Percentiles rank a stretch among this genome's conserved stretches.
These are phyloP conservation scores for Muscicapa adusta DNA, from an alignment of 2,113 vertebrate genomes.

Conservation along the genomic window DNA sequence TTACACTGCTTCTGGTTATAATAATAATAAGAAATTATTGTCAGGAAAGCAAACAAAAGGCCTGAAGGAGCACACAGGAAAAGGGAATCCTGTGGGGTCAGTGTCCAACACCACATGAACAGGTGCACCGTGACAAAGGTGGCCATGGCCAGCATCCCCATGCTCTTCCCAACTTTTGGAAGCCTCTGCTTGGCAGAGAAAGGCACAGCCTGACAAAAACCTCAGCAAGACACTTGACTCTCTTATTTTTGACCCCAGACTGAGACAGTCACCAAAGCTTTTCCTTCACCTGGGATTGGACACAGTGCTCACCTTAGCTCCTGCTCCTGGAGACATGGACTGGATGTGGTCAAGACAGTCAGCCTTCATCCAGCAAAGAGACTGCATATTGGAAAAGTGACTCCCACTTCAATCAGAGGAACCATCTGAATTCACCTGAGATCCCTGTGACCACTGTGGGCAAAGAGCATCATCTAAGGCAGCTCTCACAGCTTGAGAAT, in stretches of 20 bases:
- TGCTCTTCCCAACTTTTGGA: not conserved
- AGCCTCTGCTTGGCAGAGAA: not conserved
- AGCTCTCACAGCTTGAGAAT: not conserved
- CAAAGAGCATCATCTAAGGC: not conserved
- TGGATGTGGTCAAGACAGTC: not conserved
- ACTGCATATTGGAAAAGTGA: not conserved
- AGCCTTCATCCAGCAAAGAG: not conserved
- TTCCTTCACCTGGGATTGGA: not conserved
- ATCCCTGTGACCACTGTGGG: not conserved
- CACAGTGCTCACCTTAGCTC: not conserved
- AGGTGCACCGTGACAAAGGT: not conserved
- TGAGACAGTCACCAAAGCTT: not conserved
- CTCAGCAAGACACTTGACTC: not conserved
- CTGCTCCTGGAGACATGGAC: not conserved
- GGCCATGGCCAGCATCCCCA: accelerated
- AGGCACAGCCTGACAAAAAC: not conserved
- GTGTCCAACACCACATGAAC: not conserved
- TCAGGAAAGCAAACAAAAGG: not conserved
- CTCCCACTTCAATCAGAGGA: not conserved
- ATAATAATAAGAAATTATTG: not conserved
- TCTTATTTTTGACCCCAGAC: not conserved
- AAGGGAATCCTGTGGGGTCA: not conserved
- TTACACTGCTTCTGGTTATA: not conserved
- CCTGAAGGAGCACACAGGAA: not conserved
- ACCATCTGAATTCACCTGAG: accelerated